Evolutionary conservation across 2,797 vertebrate genomes (phyloP).

Genomic region (Dermochelys coriacea): DNA sequence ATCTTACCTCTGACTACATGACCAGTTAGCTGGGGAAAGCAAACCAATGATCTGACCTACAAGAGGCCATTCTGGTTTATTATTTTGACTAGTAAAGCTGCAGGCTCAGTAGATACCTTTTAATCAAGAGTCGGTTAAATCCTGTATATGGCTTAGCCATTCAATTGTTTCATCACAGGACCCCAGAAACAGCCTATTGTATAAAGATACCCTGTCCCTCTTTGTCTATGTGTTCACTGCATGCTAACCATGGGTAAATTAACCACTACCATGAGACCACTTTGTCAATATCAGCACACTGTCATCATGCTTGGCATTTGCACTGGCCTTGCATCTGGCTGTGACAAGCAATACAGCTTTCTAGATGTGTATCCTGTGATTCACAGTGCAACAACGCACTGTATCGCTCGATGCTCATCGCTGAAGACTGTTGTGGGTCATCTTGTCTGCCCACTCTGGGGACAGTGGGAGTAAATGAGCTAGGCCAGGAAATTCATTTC

Average conservation of each 20-base stretch:
- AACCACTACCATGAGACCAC: background rate
- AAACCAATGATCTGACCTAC: background rate
- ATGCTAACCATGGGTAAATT: background rate
- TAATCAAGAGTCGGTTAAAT: background rate
- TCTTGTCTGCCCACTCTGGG: background rate
- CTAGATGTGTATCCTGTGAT: background rate
- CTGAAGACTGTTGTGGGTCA: background rate
- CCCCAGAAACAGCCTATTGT: background rate
- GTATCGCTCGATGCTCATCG: background rate
- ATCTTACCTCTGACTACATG: background rate
- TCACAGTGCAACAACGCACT: background rate
- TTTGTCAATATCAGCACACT: background rate
- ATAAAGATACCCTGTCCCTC: background rate
- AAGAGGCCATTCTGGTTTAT: background rate
- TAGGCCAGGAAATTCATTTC: background rate
- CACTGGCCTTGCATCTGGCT: background rate
- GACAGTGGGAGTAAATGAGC: background rate
- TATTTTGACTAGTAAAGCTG: background rate
- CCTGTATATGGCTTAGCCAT: background rate
- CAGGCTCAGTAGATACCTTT: background rate
- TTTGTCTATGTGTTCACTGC: background rate
- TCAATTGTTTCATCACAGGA: background rate
- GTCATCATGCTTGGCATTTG: background rate
- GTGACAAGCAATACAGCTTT: background rate
- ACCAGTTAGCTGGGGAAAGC: background rate